Evolutionary conservation across 2,797 vertebrate species (phyloP).

Genomic region (Chloroceryle amazona): DNA sequence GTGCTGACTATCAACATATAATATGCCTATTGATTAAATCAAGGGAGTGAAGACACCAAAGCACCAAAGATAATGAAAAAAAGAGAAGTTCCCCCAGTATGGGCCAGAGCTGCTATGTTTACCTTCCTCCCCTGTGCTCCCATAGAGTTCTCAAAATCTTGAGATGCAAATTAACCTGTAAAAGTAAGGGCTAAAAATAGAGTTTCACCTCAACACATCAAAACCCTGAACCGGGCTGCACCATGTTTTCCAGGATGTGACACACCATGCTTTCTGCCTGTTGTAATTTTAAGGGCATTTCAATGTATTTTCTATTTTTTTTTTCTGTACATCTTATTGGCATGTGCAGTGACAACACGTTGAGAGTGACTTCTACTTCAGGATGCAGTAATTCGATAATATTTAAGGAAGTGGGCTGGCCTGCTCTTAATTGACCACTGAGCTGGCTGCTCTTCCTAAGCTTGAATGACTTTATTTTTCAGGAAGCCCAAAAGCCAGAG

Average conservation of each 20-base stretch:
- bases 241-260: accelerated
- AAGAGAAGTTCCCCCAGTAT: neutral
- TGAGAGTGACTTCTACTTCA: neutral
- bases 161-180: neutral
- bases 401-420: neutral
- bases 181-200: neutral
- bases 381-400: neutral
- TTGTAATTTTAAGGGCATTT: neutral
- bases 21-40: neutral
- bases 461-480: neutral
- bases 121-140: accelerated
- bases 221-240: accelerated
- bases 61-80: neutral
- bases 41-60: neutral
- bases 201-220: accelerated
- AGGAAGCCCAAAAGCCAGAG: neutral
- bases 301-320: neutral
- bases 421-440: neutral
- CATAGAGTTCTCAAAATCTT: neutral
- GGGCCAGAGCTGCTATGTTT: neutral
- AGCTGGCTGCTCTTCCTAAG: neutral
- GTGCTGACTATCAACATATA: neutral
- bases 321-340: neutral
- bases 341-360: neutral
- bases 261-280: accelerated